phyloP scores from a whole-genome alignment of 2,888 invertebrate species.

The Piscicola geometra region DNA sequence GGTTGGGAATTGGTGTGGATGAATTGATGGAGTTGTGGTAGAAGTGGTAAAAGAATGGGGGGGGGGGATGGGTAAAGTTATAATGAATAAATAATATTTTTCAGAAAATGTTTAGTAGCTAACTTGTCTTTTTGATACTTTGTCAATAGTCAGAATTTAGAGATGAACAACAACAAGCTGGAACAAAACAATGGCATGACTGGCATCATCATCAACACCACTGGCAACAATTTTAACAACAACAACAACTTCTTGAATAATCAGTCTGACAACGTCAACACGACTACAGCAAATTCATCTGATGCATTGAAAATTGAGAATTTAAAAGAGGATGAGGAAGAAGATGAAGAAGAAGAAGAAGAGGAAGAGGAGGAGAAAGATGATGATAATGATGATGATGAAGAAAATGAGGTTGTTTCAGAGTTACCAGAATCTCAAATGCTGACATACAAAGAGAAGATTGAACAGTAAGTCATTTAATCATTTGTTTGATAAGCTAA shows the following conservation, averaged over 20 bases:
- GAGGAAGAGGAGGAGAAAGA: conserved; percentile 14
- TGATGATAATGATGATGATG: conserved; percentile 16
- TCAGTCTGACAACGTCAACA: no score
- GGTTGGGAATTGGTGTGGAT: no score
- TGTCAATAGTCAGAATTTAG: not conserved
- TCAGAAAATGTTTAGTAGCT: no score
- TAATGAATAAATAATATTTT: no score
- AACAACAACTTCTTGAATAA: no score
- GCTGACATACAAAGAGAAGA: conserved; percentile 26
- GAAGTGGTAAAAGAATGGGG: no score
- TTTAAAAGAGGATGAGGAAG: not conserved
- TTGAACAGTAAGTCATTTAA: conserved; percentile 10
- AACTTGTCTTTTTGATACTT: no score
- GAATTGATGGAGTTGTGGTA: no score
- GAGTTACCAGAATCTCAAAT: conserved; percentile 22
- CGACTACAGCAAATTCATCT: no score
- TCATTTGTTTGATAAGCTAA: not conserved
- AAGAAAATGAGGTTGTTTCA: not conserved
- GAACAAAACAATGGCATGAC: not conserved
- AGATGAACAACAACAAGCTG: not conserved
- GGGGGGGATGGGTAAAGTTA: no score
- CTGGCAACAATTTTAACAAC: not conserved
- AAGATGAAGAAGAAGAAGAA: not conserved
- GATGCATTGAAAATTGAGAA: not conserved
- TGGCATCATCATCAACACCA: not conserved